Conservation (phyloP, 2,797 vertebrate genomes). For the Lacerta bilineata region DNA sequence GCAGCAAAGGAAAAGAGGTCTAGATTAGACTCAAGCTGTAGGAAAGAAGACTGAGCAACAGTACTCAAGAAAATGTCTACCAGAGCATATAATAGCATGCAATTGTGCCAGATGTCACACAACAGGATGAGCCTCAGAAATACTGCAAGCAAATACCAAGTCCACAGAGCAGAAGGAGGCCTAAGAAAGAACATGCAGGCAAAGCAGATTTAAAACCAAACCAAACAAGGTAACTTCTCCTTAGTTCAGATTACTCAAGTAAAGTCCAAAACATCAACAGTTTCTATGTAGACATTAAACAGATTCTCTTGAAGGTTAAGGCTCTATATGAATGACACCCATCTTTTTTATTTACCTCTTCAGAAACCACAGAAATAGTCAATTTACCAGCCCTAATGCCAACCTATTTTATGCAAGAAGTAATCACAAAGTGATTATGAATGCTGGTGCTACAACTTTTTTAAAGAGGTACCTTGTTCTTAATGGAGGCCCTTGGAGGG, state of each 20-base stretch:
- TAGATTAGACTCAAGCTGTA: neutral
- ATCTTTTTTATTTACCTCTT: neutral
- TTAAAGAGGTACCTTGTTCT: neutral
- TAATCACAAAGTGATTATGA: neutral
- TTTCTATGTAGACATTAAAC: neutral
- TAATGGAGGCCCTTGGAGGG: neutral
- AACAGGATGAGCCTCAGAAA: neutral
- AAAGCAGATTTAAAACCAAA: neutral
- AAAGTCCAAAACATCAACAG: neutral
- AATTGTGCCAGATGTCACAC: neutral
- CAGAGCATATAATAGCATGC: neutral
- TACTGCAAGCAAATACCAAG: neutral
- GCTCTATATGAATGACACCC: too few species aligned
- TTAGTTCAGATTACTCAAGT: neutral
- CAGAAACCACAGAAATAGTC: neutral
- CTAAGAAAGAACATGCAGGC: neutral
- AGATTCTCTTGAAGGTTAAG: neutral
- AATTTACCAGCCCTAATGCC: neutral
- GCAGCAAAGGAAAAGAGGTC: neutral
- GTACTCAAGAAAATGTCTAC: neutral
- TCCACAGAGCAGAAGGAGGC: neutral
- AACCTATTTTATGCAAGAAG: neutral
- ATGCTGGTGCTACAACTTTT: neutral
- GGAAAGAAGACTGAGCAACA: neutral
- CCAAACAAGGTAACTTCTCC: neutral